Conservation (phyloP, 23 tunicate genomes). For the Halocynthia roretzi region DNA sequence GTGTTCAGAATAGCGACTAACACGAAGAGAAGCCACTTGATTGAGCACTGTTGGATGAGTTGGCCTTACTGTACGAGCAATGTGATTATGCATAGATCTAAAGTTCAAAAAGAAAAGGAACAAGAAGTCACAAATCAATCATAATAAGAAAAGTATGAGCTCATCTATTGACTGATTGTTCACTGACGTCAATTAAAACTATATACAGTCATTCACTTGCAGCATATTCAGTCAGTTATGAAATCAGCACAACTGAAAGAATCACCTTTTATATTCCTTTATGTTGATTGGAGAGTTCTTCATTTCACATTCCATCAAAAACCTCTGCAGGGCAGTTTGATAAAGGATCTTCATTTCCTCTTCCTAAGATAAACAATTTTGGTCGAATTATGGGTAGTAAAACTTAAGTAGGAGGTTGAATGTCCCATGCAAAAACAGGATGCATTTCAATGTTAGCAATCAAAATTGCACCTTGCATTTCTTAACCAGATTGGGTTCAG, state of each 20-base stretch:
- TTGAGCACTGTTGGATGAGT: constrained; percentile 6
- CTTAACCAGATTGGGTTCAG: not conserved
- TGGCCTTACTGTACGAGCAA: constrained; percentile 6
- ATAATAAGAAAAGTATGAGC: not conserved
- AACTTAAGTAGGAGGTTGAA: no score
- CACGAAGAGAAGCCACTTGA: constrained; percentile 9
- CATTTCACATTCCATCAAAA: constrained; percentile 17
- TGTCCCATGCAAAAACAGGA: constrained; percentile 5
- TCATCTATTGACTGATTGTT: not conserved
- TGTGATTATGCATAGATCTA: constrained; percentile 10
- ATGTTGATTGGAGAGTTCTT: constrained; percentile 14
- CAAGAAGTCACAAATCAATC: not conserved
- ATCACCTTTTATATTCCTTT: constrained; percentile 18
- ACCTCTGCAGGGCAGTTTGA: constrained; percentile 23
- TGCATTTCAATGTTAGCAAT: not conserved
- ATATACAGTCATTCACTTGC: no score
- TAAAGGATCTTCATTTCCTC: constrained; percentile 11
- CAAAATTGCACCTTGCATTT: not conserved
- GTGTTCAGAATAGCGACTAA: no score
- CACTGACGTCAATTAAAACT: not conserved
- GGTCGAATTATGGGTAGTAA: no score
- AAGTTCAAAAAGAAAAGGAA: not conserved
- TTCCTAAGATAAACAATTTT: no score
- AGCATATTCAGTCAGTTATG: no score
- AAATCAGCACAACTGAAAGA: not conserved